phyloP scores from a whole-genome alignment of 2,113 vertebrate species.

The Neolamprologus ventralis region DNA sequence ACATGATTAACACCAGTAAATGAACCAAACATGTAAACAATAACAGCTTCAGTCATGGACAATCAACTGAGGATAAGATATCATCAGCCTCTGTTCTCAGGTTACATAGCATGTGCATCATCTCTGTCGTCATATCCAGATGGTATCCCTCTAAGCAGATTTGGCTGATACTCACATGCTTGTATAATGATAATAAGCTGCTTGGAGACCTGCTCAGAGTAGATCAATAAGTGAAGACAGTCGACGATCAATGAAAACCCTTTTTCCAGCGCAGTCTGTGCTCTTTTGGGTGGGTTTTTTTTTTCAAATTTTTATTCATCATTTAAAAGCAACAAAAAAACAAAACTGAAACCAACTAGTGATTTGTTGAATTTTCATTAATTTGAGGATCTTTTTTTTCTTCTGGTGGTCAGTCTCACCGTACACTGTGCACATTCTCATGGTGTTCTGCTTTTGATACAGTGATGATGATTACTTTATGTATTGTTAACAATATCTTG shows the following conservation, averaged over 20 bases:
- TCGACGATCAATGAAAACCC: neutral
- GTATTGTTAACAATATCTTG: neutral
- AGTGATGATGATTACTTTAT: fast-evolving
- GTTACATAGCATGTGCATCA: slow-evolving; percentile 28
- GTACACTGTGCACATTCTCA: fast-evolving
- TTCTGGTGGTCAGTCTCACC: neutral
- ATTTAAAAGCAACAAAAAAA: neutral
- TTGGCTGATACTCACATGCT: neutral
- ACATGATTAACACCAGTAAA: neutral
- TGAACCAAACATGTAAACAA: neutral
- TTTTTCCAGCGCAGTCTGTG: fast-evolving
- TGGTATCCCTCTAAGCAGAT: slow-evolving; percentile 2
- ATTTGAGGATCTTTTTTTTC: neutral
- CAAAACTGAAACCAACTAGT: neutral
- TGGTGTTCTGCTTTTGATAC: neutral
- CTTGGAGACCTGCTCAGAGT: neutral
- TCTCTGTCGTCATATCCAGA: slow-evolving; percentile 32
- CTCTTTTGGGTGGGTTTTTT: fast-evolving
- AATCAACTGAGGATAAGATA: slow-evolving; percentile 28
- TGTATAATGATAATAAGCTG: neutral
- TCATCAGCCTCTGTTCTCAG: neutral
- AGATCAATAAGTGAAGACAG: neutral
- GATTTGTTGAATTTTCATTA: neutral
- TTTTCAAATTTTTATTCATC: fast-evolving
- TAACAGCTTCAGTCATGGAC: neutral